Percentiles rank a stretch among this genome's conserved stretches.
Conservation (phyloP, 1,140 invertebrate genomes). For the Prorops nasuta region DNA sequence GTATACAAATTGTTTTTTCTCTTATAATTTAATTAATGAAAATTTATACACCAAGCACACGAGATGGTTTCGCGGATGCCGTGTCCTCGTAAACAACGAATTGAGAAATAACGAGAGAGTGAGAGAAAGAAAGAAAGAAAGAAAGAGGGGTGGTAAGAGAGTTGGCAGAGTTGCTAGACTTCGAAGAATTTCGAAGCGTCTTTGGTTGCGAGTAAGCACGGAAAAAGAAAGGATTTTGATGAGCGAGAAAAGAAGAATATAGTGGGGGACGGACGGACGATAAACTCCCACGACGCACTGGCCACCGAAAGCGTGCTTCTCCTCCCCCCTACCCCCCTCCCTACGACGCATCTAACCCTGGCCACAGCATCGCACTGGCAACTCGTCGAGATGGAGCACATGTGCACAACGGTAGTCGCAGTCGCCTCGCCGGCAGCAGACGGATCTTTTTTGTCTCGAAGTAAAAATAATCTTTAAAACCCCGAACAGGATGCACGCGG, state of each 20-base stretch:
- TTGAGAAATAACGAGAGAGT: conserved; percentile 1
- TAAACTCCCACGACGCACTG: conserved; percentile 40
- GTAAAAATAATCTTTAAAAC: conserved; percentile 60
- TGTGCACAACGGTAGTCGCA: conserved; percentile 34
- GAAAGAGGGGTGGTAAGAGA: background rate
- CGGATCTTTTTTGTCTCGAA: conserved; percentile 55
- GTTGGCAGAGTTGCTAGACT: background rate
- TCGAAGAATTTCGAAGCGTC: no score
- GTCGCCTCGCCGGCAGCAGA: conserved; percentile 48
- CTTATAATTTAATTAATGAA: no score
- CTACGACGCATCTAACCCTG: no score
- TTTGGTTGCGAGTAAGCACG: no score
- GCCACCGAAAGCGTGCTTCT: conserved; percentile 23
- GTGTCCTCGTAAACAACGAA: no score
- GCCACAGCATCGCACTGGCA: conserved; percentile 14
- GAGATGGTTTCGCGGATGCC: background rate
- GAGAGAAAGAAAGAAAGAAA: background rate
- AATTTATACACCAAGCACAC: no score
- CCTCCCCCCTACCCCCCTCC: no score
- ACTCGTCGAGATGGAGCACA: conserved; percentile 34
- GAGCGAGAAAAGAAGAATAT: background rate
- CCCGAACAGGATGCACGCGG: conserved; percentile 52
- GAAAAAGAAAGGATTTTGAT: no score
- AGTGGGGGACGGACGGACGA: conserved; percentile 6
- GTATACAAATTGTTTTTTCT: no score